Conservation (phyloP, 2,888 invertebrate genomes). For the Calameuta filiformis region DNA sequence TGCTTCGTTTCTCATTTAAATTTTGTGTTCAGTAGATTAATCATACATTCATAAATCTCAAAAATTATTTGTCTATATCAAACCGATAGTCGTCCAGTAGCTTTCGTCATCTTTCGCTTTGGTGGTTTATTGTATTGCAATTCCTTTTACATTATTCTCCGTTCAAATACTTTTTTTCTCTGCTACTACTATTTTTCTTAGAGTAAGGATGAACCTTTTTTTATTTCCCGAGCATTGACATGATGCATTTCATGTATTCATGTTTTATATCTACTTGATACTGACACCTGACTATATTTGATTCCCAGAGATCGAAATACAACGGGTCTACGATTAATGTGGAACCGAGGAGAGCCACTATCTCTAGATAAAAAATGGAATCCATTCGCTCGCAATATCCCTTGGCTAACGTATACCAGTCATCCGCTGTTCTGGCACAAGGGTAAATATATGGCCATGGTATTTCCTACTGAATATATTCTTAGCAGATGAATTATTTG, state of each 20-base stretch:
- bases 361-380: conserved; percentile 83
- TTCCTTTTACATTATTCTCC: conserved; percentile 11
- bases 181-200: neutral
- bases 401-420: conserved; percentile 81
- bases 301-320: conserved; percentile 75
- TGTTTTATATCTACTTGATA: neutral
- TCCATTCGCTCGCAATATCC: conserved; percentile 83
- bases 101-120: conserved; percentile 1
- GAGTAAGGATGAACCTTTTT: neutral
- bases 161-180: neutral
- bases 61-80: neutral
- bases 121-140: conserved; percentile 12
- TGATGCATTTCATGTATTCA: neutral
- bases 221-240: neutral
- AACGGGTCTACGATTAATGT: conserved; percentile 80
- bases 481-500: neutral
- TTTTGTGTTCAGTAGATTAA: neutral
- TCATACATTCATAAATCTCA: neutral
- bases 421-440: conserved; percentile 83
- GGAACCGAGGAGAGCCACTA: conserved; percentile 80
- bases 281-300: neutral
- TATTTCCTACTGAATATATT: neutral
- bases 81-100: neutral
- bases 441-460: conserved; percentile 66
- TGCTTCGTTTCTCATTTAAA: neutral